Evolutionary conservation across 1,140 invertebrate genomes (phyloP).

Genomic region (Drosophila mayri): DNA sequence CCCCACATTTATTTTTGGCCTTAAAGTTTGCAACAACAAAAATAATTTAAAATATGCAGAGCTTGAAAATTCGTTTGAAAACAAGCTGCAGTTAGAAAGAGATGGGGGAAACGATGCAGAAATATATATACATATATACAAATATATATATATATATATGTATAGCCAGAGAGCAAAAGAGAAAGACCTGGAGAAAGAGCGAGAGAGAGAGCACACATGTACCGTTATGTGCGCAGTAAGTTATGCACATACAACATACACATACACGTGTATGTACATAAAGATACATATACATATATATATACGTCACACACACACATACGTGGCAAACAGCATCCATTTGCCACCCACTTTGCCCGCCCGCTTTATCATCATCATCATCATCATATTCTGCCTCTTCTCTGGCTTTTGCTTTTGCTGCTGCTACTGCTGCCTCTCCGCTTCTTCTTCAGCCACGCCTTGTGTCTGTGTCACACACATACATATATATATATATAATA

Average conservation of each 20-base stretch:
- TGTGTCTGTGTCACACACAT: slow-evolving; percentile 39
- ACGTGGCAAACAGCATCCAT: slow-evolving; percentile 15
- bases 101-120: background rate
- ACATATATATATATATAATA: slow-evolving; percentile 11
- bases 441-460: slow-evolving; percentile 43
- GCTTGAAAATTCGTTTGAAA: slow-evolving; percentile 45
- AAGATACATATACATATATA: background rate
- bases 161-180: background rate
- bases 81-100: slow-evolving; percentile 31
- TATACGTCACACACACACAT: slow-evolving; percentile 4
- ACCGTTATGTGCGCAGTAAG: slow-evolving; percentile 57
- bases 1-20: background rate
- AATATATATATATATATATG: background rate
- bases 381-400: slow-evolving; percentile 2
- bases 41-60: slow-evolving; percentile 69
- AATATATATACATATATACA: background rate
- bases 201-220: slow-evolving; percentile 32
- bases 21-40: slow-evolving; percentile 54
- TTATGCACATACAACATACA: slow-evolving; percentile 18
- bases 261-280: background rate
- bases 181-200: slow-evolving; percentile 1
- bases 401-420: slow-evolving; percentile 1
- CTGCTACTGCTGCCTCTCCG: background rate
- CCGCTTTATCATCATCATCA: slow-evolving; percentile 11
- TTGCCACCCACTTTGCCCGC: slow-evolving; percentile 9